Conservation (phyloP, 2,888 invertebrate species). For the Podotricha telesiphe region DNA sequence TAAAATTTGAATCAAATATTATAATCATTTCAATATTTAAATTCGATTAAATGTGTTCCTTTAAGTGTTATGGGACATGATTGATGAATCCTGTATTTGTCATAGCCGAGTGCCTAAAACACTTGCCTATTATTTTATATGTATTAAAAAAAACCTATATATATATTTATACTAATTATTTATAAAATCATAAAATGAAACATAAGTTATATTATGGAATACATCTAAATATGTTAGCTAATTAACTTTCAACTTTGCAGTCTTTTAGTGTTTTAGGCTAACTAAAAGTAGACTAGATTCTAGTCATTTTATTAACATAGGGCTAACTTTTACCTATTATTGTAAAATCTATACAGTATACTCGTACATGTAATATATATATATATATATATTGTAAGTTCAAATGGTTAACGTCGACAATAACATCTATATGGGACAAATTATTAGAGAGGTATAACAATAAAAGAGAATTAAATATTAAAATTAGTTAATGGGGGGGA, state of each 20-base stretch:
- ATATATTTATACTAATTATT: neutral
- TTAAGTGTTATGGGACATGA: neutral
- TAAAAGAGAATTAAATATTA: neutral
- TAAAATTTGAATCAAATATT: conserved; percentile 28
- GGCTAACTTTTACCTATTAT: neutral
- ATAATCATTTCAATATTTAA: conserved; percentile 16
- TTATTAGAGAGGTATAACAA: neutral
- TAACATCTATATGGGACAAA: conserved; percentile 12
- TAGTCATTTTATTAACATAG: neutral
- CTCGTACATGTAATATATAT: neutral
- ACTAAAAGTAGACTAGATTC: conserved; percentile 11
- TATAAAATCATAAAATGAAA: neutral
- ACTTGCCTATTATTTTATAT: neutral
- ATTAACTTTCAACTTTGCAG: neutral
- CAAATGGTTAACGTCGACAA: conserved; percentile 15
- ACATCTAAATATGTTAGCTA: conserved; percentile 1
- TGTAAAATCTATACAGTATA: neutral
- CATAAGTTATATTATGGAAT: neutral
- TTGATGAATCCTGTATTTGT: neutral
- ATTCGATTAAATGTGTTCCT: neutral
- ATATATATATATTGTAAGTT: conserved; percentile 3
- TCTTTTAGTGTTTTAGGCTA: conserved; percentile 3
- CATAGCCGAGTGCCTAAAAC: neutral
- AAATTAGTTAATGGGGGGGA: neutral
- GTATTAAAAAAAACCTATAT: neutral